These are phyloP conservation scores for Lamprologus speciosus DNA, from an alignment of 2,113 vertebrate species.

Conservation along the genomic window DNA sequence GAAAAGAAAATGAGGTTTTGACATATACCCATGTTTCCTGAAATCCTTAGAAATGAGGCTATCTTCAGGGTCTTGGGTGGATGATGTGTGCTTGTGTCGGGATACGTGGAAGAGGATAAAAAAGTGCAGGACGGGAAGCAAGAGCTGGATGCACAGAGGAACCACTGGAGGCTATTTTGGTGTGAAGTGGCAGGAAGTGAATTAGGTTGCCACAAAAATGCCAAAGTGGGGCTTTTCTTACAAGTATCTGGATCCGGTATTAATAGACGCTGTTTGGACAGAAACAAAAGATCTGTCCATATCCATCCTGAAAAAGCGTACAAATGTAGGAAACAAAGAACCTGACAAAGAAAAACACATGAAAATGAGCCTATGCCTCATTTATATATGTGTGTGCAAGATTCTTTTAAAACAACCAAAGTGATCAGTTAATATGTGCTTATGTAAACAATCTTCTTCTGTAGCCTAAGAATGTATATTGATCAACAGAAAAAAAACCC, in stretches of 20 bases:
- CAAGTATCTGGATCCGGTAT: conserved; percentile 27
- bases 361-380: neutral
- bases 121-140: conserved; percentile 44
- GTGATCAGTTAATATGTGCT: neutral
- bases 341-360: neutral
- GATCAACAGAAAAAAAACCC: rapidly evolving
- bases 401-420: neutral
- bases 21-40: conserved; percentile 17
- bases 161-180: conserved; percentile 44
- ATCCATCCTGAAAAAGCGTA: neutral
- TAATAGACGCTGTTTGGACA: conserved; percentile 25
- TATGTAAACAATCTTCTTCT: neutral
- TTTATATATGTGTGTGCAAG: neutral
- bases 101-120: neutral
- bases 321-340: neutral
- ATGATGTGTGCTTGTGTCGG: neutral
- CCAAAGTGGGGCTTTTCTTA: conserved; percentile 35
- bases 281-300: neutral
- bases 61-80: conserved; percentile 18
- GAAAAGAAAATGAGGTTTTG: conserved; percentile 39
- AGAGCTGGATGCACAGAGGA: conserved; percentile 34
- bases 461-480: neutral
- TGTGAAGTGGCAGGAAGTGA: conserved; percentile 63
- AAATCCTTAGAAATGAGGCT: neutral
- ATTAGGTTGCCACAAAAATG: conserved; percentile 24